Evolutionary conservation across 2,113 vertebrate species (phyloP), one percentile per base, ranked within the genome.

Genomic region (Ia io): DNA sequence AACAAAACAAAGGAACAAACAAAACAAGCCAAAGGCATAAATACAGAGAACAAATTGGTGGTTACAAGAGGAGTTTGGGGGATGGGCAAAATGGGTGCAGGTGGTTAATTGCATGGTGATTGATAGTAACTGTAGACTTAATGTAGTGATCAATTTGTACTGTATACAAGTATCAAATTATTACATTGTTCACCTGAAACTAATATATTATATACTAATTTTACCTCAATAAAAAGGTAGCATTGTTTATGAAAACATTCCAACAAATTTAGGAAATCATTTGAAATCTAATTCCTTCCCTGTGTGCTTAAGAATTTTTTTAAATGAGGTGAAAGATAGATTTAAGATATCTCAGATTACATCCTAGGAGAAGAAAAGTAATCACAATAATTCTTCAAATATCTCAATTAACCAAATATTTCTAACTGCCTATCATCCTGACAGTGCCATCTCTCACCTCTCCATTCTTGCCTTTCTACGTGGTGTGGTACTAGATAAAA

Each of bases 221-320:
- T 49, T 76, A 76, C 28, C 42, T 49, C 30, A 37, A 56, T 30
- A 47, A 30, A 32, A 74, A 74, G 28, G 13, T 30, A 89, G 13
- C 30, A 78, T n/a, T 78, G 73, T 76, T 90, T 84, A 95, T 63
- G 42, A 95, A 97, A 95, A 69, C 2, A 56, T 17, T 85, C 32
- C 32, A 25, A 80, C 63, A 80, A 90, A 78, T 47, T 69, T 84
- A 59, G 9, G 28, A 92, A 95, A 91, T n/a, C 20, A 88, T n/a
- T 56, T 63, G 32, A 63, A 94, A 95, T 42, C 5, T 10, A 3
- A 84, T 93, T 74, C 25, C 17, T 90, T 35, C n/a, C 8, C n/a
- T 83, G 0, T 70, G 23, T 84, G 51, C 30, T 91, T 84, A 73
- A 74, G 18, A 28, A 53, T 18, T 69, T 49, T 49, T 63, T 35